Base-by-base conservation (phyloP, 2,113 vertebrate species). In the Cebus imitator region DNA sequence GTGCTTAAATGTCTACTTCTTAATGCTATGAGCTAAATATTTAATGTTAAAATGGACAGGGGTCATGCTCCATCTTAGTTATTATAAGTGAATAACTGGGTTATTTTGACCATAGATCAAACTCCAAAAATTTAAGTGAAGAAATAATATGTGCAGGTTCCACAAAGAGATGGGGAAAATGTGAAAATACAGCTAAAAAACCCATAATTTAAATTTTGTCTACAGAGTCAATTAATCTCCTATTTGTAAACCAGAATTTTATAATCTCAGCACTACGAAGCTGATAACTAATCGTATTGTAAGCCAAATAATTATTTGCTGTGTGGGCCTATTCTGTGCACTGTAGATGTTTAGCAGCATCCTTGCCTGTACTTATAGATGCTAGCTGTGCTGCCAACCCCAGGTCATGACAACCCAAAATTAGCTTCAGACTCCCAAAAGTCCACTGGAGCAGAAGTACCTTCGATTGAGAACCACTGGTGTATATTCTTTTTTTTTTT, bases 301-400 rank as follows among this genome's bases (percentile, higher is more conserved):
- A 37, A 9, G 11, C 3, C 3, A 58, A 8, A 78, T n/a, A 25
- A 27, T 43, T 70, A 8, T 86, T 81, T 94, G 11, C 48, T 55
- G 0, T 85, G 11, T 50, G 35, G 8, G 27, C 35, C 43, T 23
- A 5, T 27, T 37, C 8, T 18, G 23, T 91, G 37, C 23, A 14
- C 16, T 75, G 4, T 6, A 40, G 40, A 48, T 48, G 27, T 50
- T 85, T 58, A 45, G 7, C 17, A 13, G 0, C n/a, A 72, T 23
- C 25, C 6, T 6, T n/a, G 2, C 12, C 23, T 86, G 43, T 55
- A 4, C 8, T 8, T 12, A 18, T 45, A 17, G 14, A 9, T 6
- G 17, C 10, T 52, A 90, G 5, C 43, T 50, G 16, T 5, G n/a
- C 9, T 0, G 2, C 6, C 32, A 61, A 9, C 40, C 3, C 20